Conservation (phyloP, 2,888 invertebrate genomes). For the Patella depressa region DNA sequence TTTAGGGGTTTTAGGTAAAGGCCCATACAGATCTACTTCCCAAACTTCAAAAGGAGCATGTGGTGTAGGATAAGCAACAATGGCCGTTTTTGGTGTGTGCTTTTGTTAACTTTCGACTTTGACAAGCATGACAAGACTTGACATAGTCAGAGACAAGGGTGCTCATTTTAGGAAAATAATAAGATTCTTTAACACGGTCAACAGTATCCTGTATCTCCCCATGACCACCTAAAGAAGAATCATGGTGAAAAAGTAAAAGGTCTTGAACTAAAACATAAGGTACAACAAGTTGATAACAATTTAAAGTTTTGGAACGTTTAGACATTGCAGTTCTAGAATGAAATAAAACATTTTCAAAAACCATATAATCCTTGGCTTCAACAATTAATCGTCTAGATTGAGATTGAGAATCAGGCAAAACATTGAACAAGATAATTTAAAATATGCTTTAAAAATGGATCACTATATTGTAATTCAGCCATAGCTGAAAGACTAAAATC, state of each 20-base stretch:
- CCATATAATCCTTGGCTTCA: slow-evolving; percentile 25
- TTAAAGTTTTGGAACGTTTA: slow-evolving; percentile 23
- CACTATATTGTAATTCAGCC: slow-evolving; percentile 15
- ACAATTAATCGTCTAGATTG: slow-evolving; percentile 27
- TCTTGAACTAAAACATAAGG: slow-evolving; percentile 25
- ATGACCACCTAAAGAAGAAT: slow-evolving; percentile 28
- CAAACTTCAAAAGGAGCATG: slow-evolving; percentile 23
- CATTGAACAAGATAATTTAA: slow-evolving; percentile 16
- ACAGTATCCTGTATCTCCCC: slow-evolving; percentile 30
- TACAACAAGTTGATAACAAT: slow-evolving; percentile 28
- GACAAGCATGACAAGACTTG: slow-evolving; percentile 27
- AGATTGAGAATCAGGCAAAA: slow-evolving; percentile 30
- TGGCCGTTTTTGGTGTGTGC: slow-evolving; percentile 17
- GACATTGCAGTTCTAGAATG: slow-evolving; percentile 25
- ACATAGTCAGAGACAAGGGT: slow-evolving; percentile 21
- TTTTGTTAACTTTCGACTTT: slow-evolving; percentile 24
- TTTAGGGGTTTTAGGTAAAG: slow-evolving; percentile 21
- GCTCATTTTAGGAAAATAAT: slow-evolving; percentile 25
- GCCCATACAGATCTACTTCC: slow-evolving; percentile 30
- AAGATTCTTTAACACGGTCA: slow-evolving; percentile 24
- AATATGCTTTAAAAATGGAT: slow-evolving; percentile 8
- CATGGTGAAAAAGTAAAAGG: slow-evolving; percentile 26
- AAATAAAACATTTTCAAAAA: slow-evolving; percentile 31
- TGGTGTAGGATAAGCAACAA: slow-evolving; percentile 25
- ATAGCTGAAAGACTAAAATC: neutral